Base-by-base conservation (phyloP, 2,888 invertebrate genomes). In the Philereme vetulata region DNA sequence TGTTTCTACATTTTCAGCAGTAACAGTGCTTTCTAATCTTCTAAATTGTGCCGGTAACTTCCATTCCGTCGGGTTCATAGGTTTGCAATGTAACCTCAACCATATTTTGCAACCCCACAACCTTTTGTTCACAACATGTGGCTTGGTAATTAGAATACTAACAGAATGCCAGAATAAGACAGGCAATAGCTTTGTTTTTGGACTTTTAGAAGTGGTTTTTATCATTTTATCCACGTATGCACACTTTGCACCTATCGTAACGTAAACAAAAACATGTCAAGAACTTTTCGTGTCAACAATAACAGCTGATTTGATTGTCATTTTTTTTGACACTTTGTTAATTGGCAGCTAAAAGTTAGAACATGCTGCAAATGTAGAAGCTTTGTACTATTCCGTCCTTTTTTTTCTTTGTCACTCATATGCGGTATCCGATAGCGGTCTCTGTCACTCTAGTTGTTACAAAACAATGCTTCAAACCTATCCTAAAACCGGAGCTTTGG, bases 81-180 rank as follows among this genome's bases (percentile, higher is more conserved):
- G 59, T 54, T 64, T 72, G 57, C 71, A 78, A 49, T 36, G 42
- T 46, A 57, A 57, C 66, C 67, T 77, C 54, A 70, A 71, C 72
- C 85, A 77, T 58, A 80, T 65, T 74, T 85, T 92, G 52, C 77
- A 78, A 10, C 94, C 95, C 81, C 94, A 94, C 76, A 96, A 86
- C 78, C 95, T 94, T 72, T 95, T 94, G 82, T 96, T 96, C 5
- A 96, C 86, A 58, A 95, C 92, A 78, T 96, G 95, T 52, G 96
- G 95, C 80, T 95, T 95, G 56, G 86, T 90, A 60, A 95, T 80
- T 77, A 95, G 94, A 66, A 96, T 93, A 52, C 87, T 78, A 53
- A 95, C 81, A 1, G 94, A 91, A 62, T 93, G 88, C 95, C 95
- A 96, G 84, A 95, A 96, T 34, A 69, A 74, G 36, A 64, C 57